Evolutionary conservation across 2,113 vertebrate genomes (phyloP).

Genomic region (Vicugna pacos): DNA sequence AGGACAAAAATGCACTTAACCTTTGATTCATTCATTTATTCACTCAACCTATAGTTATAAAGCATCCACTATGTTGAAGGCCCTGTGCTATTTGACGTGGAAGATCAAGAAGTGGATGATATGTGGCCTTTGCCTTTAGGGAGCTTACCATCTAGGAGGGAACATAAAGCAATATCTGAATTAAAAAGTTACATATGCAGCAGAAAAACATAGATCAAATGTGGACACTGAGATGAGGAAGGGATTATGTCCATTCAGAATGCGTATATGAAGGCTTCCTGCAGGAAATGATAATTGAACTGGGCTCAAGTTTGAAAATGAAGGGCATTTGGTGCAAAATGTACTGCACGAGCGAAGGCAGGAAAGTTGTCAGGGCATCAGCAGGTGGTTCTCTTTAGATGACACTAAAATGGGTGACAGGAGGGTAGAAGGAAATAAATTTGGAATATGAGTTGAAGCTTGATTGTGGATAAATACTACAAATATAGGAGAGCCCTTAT

Average conservation of each 20-base stretch:
- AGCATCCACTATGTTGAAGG: neutral
- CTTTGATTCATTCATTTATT: constrained; percentile 11
- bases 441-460: neutral
- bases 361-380: neutral
- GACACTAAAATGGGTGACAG: neutral
- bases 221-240: neutral
- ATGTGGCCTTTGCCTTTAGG: neutral
- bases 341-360: neutral
- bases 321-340: neutral
- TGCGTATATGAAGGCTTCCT: neutral
- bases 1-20: neutral
- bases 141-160: neutral
- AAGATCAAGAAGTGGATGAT: neutral
- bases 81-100: neutral
- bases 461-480: constrained; percentile 8
- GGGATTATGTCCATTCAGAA: neutral
- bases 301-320: neutral
- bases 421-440: neutral
- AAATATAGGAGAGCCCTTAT: neutral
- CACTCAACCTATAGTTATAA: neutral
- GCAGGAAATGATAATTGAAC: neutral
- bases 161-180: neutral
- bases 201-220: constrained; percentile 34
- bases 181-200: neutral
- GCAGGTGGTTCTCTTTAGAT: neutral